These are phyloP conservation scores for Chaenodraco wilsoni DNA, from an alignment of 2,797 vertebrate species.

Conservation along the genomic window DNA sequence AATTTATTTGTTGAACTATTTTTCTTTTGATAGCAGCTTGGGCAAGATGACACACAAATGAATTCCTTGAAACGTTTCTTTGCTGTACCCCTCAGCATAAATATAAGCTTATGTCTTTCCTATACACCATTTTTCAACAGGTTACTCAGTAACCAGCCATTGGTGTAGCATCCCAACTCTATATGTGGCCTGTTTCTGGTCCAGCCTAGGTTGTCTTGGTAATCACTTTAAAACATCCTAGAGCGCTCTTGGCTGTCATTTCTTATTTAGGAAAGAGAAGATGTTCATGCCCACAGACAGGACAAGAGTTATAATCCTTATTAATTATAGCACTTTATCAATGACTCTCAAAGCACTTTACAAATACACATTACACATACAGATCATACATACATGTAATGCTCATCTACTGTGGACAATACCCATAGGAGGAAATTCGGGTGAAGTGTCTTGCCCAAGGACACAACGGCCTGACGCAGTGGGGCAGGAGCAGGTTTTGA, in stretches of 20 bases:
- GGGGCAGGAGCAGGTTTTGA: too few relatives aligned
- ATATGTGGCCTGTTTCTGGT: constrained; percentile 33
- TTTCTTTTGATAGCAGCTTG: not conserved
- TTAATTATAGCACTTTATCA: too few relatives aligned
- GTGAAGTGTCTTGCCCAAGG: too few relatives aligned
- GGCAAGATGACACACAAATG: not conserved
- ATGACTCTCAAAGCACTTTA: too few relatives aligned
- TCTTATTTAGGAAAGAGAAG: constrained; percentile 65
- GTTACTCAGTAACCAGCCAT: constrained; percentile 20
- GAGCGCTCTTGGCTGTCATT: constrained; percentile 73
- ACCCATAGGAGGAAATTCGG: too few relatives aligned
- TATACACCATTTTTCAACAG: not conserved
- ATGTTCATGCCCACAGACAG: constrained; percentile 71
- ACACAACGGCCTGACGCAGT: too few relatives aligned
- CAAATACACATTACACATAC: too few relatives aligned
- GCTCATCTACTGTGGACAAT: too few relatives aligned
- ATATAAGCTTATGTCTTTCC: not conserved
- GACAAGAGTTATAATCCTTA: not conserved
- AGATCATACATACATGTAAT: too few relatives aligned
- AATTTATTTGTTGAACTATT: not conserved
- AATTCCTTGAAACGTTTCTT: not conserved
- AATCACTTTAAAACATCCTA: constrained; percentile 74
- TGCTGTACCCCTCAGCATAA: not conserved
- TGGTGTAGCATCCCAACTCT: constrained; percentile 6
- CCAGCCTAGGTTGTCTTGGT: constrained; percentile 51